Evolutionary conservation across 2,797 vertebrate genomes (phyloP), one percentile per base, ranked within the genome.

Genomic region (Sylvia borin): DNA sequence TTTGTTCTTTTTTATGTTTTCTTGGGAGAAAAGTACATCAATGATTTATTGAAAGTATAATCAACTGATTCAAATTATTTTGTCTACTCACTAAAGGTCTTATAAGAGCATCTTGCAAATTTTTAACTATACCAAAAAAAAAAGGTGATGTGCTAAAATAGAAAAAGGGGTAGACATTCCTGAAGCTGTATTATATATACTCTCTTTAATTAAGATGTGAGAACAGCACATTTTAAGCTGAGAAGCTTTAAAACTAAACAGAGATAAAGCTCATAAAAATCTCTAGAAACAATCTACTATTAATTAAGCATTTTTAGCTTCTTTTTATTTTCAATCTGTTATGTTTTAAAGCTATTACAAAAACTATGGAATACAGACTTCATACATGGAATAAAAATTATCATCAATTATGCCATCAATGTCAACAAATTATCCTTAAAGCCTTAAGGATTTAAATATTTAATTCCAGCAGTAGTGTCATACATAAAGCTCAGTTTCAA

Each of bases 401-500:
- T 36, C 51, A 62, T 24, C 32, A 65, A 17, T 27, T 18, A 50
- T 8, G 7, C 21, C 32, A 66, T 48, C 21, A 10, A 18, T 22
- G 32, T 27, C 36, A 66, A 36, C 14, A 58, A 75, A 50, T 31
- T 32, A 21, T 58, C 26, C 13, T 22, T 36, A 58, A 58, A 58
- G 3, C 8, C 11, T 34, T 55, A 71, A 48, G 15, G 11, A 54
- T 71, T 73, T 82, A 74, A 38, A 36, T 11, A 77, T 67, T 94
- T 74, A 54, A 45, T 74, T 79, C 57, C 54, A 38, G 27, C 12
- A 61, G 12, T 38, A 60, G 31, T 21, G 2, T 65, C 71, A 88
- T 32, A 75, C 26, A 94, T 48, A 91, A 57, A 92, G 96, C 11
- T 71, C 73, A 87, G 61, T 85, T 96, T 95, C 85, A 96, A 87